Base-by-base conservation (phyloP, 1,140 invertebrate species). In the Portunus trituberculatus region DNA sequence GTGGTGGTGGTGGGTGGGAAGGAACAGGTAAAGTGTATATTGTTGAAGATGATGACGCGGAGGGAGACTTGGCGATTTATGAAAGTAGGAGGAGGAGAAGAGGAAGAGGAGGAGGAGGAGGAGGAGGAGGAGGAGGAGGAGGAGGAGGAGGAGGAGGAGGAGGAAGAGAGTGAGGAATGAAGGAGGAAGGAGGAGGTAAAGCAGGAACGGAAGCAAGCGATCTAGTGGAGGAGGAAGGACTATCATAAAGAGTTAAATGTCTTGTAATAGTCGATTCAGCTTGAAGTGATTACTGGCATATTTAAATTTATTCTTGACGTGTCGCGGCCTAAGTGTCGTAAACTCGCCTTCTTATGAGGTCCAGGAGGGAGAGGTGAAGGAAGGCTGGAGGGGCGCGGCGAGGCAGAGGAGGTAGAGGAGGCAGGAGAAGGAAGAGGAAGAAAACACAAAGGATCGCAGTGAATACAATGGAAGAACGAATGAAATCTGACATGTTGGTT, bases 191-290 rank as follows among this genome's bases (percentile, higher is more conserved):
- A 89, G 88, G 25, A 89, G 39, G 25, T 3, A n/a, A 16, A 10
- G 48, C 46, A 28, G 12, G 16, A 25, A 46, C 46, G 89, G 89
- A 91, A 91, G 89, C 59, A 14, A 10, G 46, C 31, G 59, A 91
- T 91, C 48, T 91, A 0, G 46, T 31, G 25, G 28, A 48, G 28
- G 0, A 91, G 25, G 45, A 52, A 29, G 46, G 48, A 52, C 46
- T 2, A n/a, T 14, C 88, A 89, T 91, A 52, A 91, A 91, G 89
- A 31, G 29, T 48, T 91, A 91, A 91, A 91, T 28, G 89, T 2
- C 31, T 91, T n/a, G 89, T 91, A 91, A 91, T 91, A 29, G 48
- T 3, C 31, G 89, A 91, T 59, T 59, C 28, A 91, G 89, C 89
- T 31, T n/a, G 46, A 29, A 91, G 59, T 59, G 46, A 91, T 91